These are phyloP conservation scores for Trissolcus japonicus DNA, from an alignment of 2,888 invertebrate genomes.

Conservation along the genomic window DNA sequence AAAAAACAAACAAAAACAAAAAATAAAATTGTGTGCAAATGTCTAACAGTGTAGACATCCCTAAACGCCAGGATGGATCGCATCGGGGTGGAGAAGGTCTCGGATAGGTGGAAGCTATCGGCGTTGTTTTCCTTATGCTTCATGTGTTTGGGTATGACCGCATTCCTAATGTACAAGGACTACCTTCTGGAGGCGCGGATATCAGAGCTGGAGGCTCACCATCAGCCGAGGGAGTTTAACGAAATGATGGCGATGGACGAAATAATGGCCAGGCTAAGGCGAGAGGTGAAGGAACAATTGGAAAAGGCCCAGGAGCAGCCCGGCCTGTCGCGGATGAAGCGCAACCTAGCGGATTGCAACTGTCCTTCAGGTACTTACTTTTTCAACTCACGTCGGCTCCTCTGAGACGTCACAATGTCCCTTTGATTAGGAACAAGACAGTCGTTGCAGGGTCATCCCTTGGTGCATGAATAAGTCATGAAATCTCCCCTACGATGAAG, in stretches of 20 bases:
- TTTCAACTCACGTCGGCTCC: constrained; percentile 10
- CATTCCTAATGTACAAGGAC: constrained; percentile 69
- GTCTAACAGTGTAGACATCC: constrained; percentile 46
- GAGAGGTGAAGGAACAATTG: constrained; percentile 63
- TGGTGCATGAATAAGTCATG: constrained; percentile 48
- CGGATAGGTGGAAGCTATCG: constrained; percentile 61
- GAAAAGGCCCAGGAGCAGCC: constrained; percentile 55
- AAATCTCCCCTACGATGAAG: constrained; percentile 23
- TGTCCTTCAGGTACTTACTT: constrained; percentile 71
- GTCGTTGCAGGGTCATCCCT: constrained; percentile 27
- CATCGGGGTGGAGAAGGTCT: constrained; percentile 37
- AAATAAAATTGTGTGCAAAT: constrained; percentile 15
- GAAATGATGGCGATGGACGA: constrained; percentile 5
- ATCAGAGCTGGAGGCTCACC: constrained; percentile 66
- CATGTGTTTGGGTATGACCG: constrained; percentile 68
- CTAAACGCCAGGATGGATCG: constrained; percentile 40
- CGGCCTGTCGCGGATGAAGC: constrained; percentile 66
- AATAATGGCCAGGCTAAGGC: constrained; percentile 51
- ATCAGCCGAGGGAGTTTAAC: constrained; percentile 31
- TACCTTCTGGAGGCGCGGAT: constrained; percentile 69
- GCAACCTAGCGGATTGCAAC: constrained; percentile 71
- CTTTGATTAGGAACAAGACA: constrained; percentile 40
- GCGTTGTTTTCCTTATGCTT: constrained; percentile 70
- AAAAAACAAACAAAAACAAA: neutral
- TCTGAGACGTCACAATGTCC: constrained; percentile 29